Conservation (phyloP, 2,888 invertebrate species). For the Aleiodes leptofemur region DNA sequence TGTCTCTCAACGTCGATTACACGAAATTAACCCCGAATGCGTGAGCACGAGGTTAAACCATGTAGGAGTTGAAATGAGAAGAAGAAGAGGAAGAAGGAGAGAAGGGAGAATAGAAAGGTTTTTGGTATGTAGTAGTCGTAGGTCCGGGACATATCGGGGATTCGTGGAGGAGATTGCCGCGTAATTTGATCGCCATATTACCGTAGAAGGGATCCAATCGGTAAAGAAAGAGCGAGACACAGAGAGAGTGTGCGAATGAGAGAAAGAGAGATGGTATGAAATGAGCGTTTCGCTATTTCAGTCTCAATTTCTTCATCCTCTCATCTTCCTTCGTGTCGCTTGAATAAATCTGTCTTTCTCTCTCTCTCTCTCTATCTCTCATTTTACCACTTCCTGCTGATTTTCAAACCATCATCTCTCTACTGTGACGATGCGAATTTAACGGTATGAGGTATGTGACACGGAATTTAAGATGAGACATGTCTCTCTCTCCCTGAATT, state of each 20-base stretch:
- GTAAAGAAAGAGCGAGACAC: conserved; percentile 24
- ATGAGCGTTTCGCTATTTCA: conserved; percentile 35
- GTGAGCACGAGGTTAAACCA: conserved; percentile 1
- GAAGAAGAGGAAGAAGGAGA: conserved; percentile 17
- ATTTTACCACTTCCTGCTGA: conserved; percentile 24
- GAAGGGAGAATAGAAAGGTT: conserved; percentile 17
- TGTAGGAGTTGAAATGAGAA: conserved; percentile 13
- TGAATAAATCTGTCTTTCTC: conserved; percentile 36
- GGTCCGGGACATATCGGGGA: conserved; percentile 58
- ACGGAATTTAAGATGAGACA: conserved; percentile 42
- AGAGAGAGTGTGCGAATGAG: conserved; percentile 8
- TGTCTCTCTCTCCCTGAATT: conserved; percentile 30
- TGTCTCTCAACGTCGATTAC: conserved; percentile 13
- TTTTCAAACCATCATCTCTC: conserved; percentile 29
- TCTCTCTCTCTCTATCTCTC: conserved; percentile 43
- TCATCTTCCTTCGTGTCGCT: conserved; percentile 8
- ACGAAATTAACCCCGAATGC: conserved; percentile 28
- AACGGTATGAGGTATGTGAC: conserved; percentile 15
- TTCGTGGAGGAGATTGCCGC: conserved; percentile 48
- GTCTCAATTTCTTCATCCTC: conserved; percentile 37
- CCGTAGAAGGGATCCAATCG: conserved; percentile 31
- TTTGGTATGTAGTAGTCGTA: conserved; percentile 58
- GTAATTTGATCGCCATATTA: conserved; percentile 53
- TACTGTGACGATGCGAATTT: conserved; percentile 39
- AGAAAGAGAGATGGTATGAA: conserved; percentile 31